Percentiles rank a stretch among this genome's conserved stretches.
Evolutionary conservation across 2,797 vertebrate genomes (phyloP).

Genomic region (Pseudochirops corinnae): DNA sequence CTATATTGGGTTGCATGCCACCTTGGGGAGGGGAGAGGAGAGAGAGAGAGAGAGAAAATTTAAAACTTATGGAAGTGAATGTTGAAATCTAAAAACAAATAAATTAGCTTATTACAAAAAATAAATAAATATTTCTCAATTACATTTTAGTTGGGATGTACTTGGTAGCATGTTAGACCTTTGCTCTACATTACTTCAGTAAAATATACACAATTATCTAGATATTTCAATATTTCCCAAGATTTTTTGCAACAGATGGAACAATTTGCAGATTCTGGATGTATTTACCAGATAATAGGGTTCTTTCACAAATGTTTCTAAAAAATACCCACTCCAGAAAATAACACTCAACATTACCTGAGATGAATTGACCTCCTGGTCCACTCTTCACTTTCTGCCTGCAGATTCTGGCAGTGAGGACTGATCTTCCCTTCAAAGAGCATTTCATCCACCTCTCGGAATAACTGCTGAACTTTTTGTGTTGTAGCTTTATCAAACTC

Average conservation of each 20-base stretch:
- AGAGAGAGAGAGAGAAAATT: no score
- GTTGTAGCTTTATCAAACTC: slow-evolving; percentile 90
- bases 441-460: slow-evolving; percentile 91
- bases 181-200: not conserved
- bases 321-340: not conserved
- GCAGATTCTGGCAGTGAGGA: slow-evolving; percentile 85
- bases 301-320: not conserved
- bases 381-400: slow-evolving; percentile 89
- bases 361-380: slow-evolving; percentile 87
- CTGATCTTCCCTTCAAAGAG: slow-evolving; percentile 90
- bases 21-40: no score
- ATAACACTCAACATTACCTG: slow-evolving; percentile 79
- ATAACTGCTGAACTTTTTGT: slow-evolving; percentile 87
- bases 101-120: no score
- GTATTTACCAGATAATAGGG: not conserved
- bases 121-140: not conserved
- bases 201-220: not conserved
- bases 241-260: not conserved
- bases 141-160: not conserved
- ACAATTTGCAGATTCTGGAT: not conserved
- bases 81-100: no score
- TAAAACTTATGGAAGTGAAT: no score
- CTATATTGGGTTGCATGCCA: no score
- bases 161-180: not conserved
- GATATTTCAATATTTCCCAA: not conserved